These are phyloP conservation scores for Adelognathus sp. DNA, from an alignment of 2,888 invertebrate genomes.

Conservation along the genomic window DNA sequence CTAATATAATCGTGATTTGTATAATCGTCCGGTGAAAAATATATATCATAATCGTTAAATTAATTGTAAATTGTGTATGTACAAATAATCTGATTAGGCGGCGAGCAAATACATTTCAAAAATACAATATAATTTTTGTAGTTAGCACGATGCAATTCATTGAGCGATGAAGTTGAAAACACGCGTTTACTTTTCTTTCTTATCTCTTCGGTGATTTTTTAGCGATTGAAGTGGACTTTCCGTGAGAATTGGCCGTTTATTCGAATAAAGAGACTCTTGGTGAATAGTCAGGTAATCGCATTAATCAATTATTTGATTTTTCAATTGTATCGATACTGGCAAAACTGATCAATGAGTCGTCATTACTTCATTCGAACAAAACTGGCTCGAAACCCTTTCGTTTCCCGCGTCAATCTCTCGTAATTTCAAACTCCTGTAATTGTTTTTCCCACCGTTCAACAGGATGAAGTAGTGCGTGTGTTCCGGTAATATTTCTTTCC, in stretches of 20 bases:
- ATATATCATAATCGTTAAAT: slow-evolving; percentile 24
- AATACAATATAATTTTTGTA: slow-evolving; percentile 42
- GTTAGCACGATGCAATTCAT: slow-evolving; percentile 40
- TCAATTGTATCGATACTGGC: not conserved
- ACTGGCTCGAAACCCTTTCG: not conserved
- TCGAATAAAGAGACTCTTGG: not conserved
- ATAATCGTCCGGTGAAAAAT: slow-evolving; percentile 13
- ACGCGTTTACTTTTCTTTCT: not conserved
- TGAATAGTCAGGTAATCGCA: not conserved
- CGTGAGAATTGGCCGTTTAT: not conserved
- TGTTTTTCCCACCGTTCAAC: slow-evolving; percentile 13
- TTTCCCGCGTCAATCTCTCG: not conserved
- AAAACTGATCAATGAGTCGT: not conserved
- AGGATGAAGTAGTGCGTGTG: slow-evolving; percentile 41
- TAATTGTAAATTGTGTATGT: slow-evolving; percentile 41
- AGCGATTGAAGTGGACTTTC: not conserved
- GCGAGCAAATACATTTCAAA: slow-evolving; percentile 37
- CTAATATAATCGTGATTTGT: slow-evolving; percentile 16
- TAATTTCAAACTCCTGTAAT: not conserved
- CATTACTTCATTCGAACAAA: not conserved
- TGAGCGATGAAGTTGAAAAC: slow-evolving; percentile 47
- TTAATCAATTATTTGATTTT: not conserved
- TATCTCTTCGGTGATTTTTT: not conserved
- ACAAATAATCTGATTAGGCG: slow-evolving; percentile 43
- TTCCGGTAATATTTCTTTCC: slow-evolving; percentile 14